These are phyloP conservation scores for Parambassis ranga DNA, from an alignment of 2,797 vertebrate species.

Conservation along the genomic window DNA sequence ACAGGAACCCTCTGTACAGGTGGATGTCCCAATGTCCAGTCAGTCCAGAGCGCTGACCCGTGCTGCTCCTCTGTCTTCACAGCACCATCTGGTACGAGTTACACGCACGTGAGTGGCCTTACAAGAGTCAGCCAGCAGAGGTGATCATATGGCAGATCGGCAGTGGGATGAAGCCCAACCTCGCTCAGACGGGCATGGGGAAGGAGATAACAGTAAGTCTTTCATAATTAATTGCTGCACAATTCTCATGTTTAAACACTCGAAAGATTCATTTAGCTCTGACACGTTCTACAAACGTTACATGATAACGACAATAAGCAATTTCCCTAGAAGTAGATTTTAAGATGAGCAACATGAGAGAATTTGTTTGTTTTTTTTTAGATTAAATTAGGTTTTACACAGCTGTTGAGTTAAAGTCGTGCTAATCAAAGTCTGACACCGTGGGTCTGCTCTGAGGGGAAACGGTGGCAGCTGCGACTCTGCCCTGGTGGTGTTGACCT, in stretches of 20 bases:
- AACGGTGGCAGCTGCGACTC: too few relatives aligned
- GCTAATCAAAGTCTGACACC: too few relatives aligned
- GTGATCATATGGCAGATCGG: constrained; percentile 99
- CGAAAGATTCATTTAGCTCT: not conserved
- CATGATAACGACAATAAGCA: not conserved
- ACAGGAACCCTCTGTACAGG: not conserved
- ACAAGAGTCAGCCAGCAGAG: constrained; percentile 97
- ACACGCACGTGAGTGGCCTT: constrained; percentile 98
- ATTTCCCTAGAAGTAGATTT: not conserved
- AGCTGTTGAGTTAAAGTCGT: too few relatives aligned
- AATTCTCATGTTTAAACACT: not conserved
- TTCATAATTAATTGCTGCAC: not conserved
- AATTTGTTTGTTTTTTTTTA: too few relatives aligned
- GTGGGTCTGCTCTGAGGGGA: too few relatives aligned
- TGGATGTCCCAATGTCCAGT: not conserved
- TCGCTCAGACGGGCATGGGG: constrained; percentile 95
- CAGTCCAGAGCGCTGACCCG: constrained; percentile 15
- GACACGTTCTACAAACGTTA: not conserved
- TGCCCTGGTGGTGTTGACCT: too few relatives aligned
- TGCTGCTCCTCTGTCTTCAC: constrained; percentile 44
- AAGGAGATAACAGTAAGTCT: constrained; percentile 95
- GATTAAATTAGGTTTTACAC: too few relatives aligned
- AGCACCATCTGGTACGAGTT: constrained; percentile 99
- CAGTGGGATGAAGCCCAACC: constrained; percentile 95
- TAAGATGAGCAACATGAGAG: not conserved